Conservation (phyloP, 2,888 invertebrate species). For the Cepaea hortensis region DNA sequence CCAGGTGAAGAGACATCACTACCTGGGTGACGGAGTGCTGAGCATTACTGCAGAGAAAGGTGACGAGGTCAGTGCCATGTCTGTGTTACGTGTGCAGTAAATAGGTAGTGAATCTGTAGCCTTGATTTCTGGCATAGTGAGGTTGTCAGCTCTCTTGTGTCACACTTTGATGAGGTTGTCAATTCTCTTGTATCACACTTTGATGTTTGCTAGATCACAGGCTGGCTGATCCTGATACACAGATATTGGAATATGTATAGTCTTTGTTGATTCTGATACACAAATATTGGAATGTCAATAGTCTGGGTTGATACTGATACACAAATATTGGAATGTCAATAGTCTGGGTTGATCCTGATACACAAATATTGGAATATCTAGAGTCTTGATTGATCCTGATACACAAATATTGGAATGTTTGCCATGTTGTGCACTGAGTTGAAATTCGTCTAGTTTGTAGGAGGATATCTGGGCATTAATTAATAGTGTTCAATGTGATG, state of each 20-base stretch:
- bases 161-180: neutral
- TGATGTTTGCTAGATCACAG: neutral
- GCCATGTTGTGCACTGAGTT: too few relatives aligned
- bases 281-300: neutral
- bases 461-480: too few relatives aligned
- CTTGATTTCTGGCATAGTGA: neutral
- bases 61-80: conserved; percentile 72
- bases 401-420: too few relatives aligned
- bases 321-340: neutral
- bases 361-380: neutral
- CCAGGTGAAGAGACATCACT: conserved; percentile 73
- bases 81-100: neutral
- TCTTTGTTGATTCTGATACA: too few relatives aligned
- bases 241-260: neutral
- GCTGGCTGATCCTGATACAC: too few relatives aligned
- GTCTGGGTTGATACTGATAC: too few relatives aligned
- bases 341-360: too few relatives aligned
- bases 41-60: conserved; percentile 75
- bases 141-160: neutral
- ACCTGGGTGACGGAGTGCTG: conserved; percentile 73
- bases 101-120: neutral
- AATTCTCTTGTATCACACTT: neutral
- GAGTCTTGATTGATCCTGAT: too few relatives aligned
- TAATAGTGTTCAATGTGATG: too few relatives aligned
- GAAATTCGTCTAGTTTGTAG: too few relatives aligned